Evolutionary conservation across 2,797 vertebrate genomes (phyloP), one percentile per base, ranked within the genome.

Genomic region (Parauchenoglanis ngamensis): DNA sequence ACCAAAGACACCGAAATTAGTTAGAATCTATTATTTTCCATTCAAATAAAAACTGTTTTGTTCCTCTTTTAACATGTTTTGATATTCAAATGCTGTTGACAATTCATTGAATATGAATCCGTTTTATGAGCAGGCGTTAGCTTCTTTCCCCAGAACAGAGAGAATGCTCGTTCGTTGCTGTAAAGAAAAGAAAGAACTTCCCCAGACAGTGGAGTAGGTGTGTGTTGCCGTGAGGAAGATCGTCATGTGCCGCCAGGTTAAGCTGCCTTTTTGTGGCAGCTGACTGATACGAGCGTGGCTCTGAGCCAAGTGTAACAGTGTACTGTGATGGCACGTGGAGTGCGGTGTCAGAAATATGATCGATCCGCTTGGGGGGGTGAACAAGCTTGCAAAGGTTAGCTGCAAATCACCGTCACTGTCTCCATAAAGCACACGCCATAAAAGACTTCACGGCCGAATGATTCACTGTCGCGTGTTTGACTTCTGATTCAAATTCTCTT

Each of bases 301-400:
- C 82, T 80, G 77, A 89, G 92, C 94, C 94, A 95, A 93, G 89
- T 93, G 93, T 94, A 94, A 94, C 94, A 93, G 91, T 93, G 91
- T 89, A 92, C 92, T 91, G 91, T 90, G 89, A 89, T 87, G 85
- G 92, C 91, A 90, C 90, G 92, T 91, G 46, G 65, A 92, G 76
- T 84, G 88, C 90, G 85, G 91, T 91, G 92, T 92, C 92, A 92
- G 92, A 94, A 94, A 94, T 90, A 92, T 91, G 92, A 94, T 94
- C 92, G 93, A 93, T 94, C 90, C 92, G 92, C 91, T 90, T 90
- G 75, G 91, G 92, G 91, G 46, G 46, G 90, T 92, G 91, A 93
- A 92, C 92, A 91, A 94, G 92, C 92, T 95, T 91, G 91, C 88
- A 90, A 89, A 92, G 92, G 93, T 93, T 88, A 92, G 86, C 89